Base-by-base conservation (phyloP, 2,113 vertebrate species). In the Morone chrysops region DNA sequence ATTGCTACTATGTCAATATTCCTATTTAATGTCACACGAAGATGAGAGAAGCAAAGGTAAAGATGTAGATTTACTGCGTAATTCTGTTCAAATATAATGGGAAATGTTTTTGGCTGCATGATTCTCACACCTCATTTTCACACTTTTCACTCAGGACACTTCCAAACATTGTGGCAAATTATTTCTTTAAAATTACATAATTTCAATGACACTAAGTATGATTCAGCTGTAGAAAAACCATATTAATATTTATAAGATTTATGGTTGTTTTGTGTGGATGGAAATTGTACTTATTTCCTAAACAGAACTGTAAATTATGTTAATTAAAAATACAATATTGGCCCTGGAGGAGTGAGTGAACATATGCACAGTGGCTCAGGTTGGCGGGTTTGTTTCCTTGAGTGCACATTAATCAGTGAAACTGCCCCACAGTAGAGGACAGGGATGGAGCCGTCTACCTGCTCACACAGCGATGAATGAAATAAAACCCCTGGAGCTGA, bases 401-500 rank as follows among this genome's bases (percentile, higher is more conserved):
- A 77, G 40, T 50, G 25, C 51, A 48, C 36, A 62, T 77, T 78
- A 75, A 85, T 80, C 63, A 62, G 61, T 63, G 65, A 79, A 67
- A 67, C 75, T 72, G 73, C 84, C 80, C 80, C 73, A 56, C 76
- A 68, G 81, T n/a, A 31, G 83, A 62, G 71, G 83, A 68, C 68
- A 71, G 63, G 80, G 72, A 87, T 70, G 51, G 73, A 74, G 84
- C 80, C 31, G 62, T 86, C 82, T 91, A 91, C 94, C 93, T 93
- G 90, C 91, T 78, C 86, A 51, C 88, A 77, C 71, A 71, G 75
- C 53, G 31, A 83, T 87, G 90, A 94, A 81, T 90, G 86, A 90
- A 93, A 90, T 92, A 81, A 91, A 92, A 88, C 68, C 89, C 78
- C 79, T 5, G 68, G 83, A 93, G 90, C 87, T 88, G 91, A 93